Evolutionary conservation across 2,888 invertebrate genomes (phyloP).

Genomic region (Aspidiotus rigidus): DNA sequence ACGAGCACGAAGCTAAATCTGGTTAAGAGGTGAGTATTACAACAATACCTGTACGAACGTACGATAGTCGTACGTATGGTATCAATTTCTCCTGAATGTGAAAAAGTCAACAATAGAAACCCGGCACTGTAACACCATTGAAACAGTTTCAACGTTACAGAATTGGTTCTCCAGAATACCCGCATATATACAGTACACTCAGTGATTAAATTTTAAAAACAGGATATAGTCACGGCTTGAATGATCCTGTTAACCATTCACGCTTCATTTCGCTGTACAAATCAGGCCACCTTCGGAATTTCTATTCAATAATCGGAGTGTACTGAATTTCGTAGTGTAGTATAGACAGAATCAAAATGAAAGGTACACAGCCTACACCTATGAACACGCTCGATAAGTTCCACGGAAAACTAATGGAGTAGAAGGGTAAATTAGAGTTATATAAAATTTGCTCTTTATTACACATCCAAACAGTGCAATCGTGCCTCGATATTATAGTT

Average conservation of each 20-base stretch:
- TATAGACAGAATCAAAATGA: too few species aligned
- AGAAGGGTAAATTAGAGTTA: too few species aligned
- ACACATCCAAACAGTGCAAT: too few species aligned
- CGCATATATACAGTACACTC: background rate
- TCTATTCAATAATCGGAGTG: background rate
- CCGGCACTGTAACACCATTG: background rate
- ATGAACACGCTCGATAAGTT: too few species aligned
- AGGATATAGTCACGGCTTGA: conserved; percentile 13
- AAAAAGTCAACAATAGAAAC: conserved; percentile 15
- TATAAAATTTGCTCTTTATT: too few species aligned
- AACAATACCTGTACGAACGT: background rate
- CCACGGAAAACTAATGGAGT: too few species aligned
- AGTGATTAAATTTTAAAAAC: conserved; percentile 7
- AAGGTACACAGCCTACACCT: too few species aligned
- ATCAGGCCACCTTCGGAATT: conserved; percentile 4
- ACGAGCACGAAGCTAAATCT: background rate
- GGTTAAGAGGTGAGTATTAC: too few species aligned
- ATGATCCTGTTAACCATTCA: conserved; percentile 10
- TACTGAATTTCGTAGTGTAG: too few species aligned
- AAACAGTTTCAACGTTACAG: background rate
- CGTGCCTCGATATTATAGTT: too few species aligned
- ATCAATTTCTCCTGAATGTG: conserved; percentile 14
- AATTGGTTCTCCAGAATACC: background rate
- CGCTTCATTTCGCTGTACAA: background rate
- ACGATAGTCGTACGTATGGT: conserved; percentile 4